A percentile compares a stretch with the other conserved stretches of the same genome.
These are phyloP conservation scores for Helicoverpa assulta DNA, from an alignment of 2,888 invertebrate genomes.

Conservation along the genomic window DNA sequence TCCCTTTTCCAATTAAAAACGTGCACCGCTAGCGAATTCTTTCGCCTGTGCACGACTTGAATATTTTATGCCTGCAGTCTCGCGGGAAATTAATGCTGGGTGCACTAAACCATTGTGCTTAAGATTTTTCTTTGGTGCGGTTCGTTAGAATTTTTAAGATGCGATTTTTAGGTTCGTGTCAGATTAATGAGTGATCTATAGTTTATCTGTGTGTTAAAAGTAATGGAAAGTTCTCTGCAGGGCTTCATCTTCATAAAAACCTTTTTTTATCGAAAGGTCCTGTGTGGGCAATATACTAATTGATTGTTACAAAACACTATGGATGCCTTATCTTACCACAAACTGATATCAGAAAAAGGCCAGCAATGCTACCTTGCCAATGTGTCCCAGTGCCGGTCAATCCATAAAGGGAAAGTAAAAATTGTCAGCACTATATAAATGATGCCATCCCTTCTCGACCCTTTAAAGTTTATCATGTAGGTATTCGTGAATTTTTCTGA, in stretches of 20 bases:
- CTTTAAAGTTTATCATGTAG: neutral
- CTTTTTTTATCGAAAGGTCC: neutral
- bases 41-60: constrained; percentile 75
- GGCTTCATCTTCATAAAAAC: neutral
- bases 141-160: constrained; percentile 71
- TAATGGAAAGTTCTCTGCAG: neutral
- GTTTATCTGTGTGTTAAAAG: constrained; percentile 19
- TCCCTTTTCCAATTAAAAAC: constrained; percentile 77
- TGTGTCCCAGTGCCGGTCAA: neutral
- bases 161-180: constrained; percentile 44
- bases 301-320: neutral
- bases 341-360: neutral
- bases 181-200: constrained; percentile 37
- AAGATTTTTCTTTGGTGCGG: constrained; percentile 70
- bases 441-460: neutral
- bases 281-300: neutral
- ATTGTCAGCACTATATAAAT: neutral
- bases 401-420: neutral
- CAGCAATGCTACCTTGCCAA: neutral
- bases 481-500: neutral
- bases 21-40: constrained; percentile 74
- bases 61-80: constrained; percentile 80
- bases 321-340: neutral
- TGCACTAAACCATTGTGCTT: constrained; percentile 77
- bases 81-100: constrained; percentile 80